phyloP scores from a whole-genome alignment of 2,888 invertebrate genomes.

The Caenorhabditis sp. region DNA sequence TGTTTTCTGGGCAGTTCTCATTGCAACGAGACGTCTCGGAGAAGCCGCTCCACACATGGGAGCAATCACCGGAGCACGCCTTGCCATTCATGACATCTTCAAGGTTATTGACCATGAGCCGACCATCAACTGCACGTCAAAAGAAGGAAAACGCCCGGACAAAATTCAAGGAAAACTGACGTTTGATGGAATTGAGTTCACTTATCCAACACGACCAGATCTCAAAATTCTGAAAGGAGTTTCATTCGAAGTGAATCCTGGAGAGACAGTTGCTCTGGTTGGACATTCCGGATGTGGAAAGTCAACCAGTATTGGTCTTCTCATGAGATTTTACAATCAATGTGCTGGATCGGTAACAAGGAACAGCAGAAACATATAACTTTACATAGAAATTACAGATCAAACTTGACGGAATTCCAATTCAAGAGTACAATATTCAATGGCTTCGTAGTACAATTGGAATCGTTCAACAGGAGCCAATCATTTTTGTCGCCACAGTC shows the following conservation, averaged over 20 bases:
- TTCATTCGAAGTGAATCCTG: conserved; percentile 65
- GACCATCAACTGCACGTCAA: conserved; percentile 80
- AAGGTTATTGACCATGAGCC: conserved; percentile 81
- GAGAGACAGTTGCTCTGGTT: conserved; percentile 72
- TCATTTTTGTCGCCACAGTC: conserved; percentile 80
- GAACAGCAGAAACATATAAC: no score
- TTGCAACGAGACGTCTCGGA: conserved; percentile 83
- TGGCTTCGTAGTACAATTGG: conserved; percentile 80
- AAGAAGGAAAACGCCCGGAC: conserved; percentile 80
- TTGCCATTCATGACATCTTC: conserved; percentile 84
- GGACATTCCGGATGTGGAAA: conserved; percentile 76
- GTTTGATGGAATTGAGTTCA: conserved; percentile 80
- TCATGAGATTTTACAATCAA: conserved; percentile 72
- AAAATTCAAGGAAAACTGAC: conserved; percentile 80
- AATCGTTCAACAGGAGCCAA: conserved; percentile 81
- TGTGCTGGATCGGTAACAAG: conserved; percentile 66
- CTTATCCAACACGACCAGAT: conserved; percentile 80
- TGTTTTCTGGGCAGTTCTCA: conserved; percentile 74
- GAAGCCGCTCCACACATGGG: conserved; percentile 88
- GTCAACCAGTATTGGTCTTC: conserved; percentile 68
- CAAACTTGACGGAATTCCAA: conserved; percentile 80
- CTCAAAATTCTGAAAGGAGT: conserved; percentile 75
- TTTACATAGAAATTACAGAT: no score
- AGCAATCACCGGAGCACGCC: conserved; percentile 87
- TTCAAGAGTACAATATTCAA: conserved; percentile 71